Conservation (phyloP, 2,888 invertebrate genomes). For the Monochamus alternatus region DNA sequence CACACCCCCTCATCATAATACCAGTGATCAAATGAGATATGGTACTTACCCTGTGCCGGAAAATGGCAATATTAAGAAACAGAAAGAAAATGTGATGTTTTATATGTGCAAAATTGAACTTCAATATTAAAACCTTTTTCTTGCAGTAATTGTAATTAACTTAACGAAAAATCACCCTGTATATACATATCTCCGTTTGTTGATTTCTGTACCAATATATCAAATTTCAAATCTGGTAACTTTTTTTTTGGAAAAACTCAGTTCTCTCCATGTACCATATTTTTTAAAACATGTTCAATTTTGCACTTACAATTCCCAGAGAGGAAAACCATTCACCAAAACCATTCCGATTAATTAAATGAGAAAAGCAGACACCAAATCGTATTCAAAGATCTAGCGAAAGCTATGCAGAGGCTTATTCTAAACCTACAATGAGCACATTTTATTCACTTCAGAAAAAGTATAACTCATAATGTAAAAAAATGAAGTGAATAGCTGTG, state of each 20-base stretch:
- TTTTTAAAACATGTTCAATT: slow-evolving; percentile 29
- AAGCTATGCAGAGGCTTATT: slow-evolving; percentile 66
- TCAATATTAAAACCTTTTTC: no score
- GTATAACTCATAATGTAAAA: not conserved
- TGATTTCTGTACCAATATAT: no score
- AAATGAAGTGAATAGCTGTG: slow-evolving; percentile 35
- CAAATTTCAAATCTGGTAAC: no score
- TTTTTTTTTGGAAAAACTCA: no score
- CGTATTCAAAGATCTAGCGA: slow-evolving; percentile 68
- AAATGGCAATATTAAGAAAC: slow-evolving; percentile 5
- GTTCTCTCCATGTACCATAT: no score
- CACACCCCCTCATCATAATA: not conserved
- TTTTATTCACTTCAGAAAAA: slow-evolving; percentile 36
- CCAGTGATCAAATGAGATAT: slow-evolving; percentile 1
- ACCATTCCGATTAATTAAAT: slow-evolving; percentile 53
- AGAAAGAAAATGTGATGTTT: slow-evolving; percentile 29
- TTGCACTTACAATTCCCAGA: slow-evolving; percentile 48
- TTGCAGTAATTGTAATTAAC: no score
- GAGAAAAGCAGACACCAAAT: slow-evolving; percentile 61
- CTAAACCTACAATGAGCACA: slow-evolving; percentile 60
- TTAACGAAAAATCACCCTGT: no score
- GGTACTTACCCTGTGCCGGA: slow-evolving; percentile 5
- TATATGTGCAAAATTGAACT: slow-evolving; percentile 32
- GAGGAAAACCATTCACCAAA: slow-evolving; percentile 53
- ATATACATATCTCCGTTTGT: no score